phyloP scores from a whole-genome alignment of 2,113 vertebrate genomes.

The Oenanthe melanoleuca region DNA sequence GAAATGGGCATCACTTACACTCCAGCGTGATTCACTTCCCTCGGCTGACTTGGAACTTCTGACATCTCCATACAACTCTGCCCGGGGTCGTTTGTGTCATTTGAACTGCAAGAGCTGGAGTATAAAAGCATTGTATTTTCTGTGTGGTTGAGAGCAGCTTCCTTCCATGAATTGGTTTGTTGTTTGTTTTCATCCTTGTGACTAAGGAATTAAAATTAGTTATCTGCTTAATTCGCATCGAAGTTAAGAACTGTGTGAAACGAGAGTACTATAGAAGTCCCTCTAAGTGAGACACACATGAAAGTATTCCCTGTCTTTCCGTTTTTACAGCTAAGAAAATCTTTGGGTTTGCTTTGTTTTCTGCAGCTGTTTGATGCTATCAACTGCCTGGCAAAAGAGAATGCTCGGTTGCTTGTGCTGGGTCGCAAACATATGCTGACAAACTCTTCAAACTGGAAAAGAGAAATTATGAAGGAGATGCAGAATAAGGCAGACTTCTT shows the following conservation, averaged over 20 bases:
- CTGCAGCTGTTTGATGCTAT: slow-evolving; percentile 86
- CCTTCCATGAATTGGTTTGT: neutral
- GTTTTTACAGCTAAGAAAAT: neutral
- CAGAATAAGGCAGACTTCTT: slow-evolving; percentile 89
- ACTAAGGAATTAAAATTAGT: neutral
- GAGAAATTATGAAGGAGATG: slow-evolving; percentile 79
- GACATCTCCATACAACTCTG: neutral
- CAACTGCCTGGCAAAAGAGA: slow-evolving; percentile 76
- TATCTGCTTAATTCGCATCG: neutral
- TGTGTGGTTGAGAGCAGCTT: neutral
- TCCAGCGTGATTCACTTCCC: neutral
- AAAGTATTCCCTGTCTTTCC: neutral
- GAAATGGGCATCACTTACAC: neutral
- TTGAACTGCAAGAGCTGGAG: neutral
- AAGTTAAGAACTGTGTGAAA: neutral
- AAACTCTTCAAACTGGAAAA: slow-evolving; percentile 76
- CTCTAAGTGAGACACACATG: neutral
- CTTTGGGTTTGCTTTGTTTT: slow-evolving; percentile 53
- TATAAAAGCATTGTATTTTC: neutral
- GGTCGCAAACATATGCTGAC: slow-evolving; percentile 94
- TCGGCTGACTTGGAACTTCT: neutral
- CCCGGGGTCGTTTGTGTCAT: neutral
- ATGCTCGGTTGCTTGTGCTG: slow-evolving; percentile 84
- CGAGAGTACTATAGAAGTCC: neutral
- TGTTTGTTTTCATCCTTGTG: neutral